Percentiles rank a stretch among this genome's conserved stretches.
These are phyloP conservation scores for Hipparchia sbordonii DNA, from an alignment of 2,888 invertebrate species.

Conservation along the genomic window DNA sequence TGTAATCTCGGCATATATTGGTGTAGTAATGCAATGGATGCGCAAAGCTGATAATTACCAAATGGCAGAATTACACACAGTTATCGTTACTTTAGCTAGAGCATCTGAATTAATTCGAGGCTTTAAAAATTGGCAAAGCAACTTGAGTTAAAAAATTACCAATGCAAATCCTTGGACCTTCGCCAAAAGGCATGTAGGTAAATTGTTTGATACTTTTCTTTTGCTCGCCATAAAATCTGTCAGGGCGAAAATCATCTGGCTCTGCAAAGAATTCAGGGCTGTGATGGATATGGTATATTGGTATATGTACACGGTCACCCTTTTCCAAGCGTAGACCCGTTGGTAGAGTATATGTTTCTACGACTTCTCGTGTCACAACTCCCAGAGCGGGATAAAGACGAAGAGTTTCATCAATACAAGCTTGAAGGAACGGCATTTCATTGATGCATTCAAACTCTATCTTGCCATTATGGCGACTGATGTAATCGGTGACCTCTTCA, in stretches of 20 bases:
- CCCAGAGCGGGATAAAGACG: slow-evolving; percentile 55
- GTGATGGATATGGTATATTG: slow-evolving; percentile 54
- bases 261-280: slow-evolving; percentile 54
- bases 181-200: slow-evolving; percentile 58
- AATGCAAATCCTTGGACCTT: slow-evolving; percentile 58
- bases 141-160: slow-evolving; percentile 47
- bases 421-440: slow-evolving; percentile 56
- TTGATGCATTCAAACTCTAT: slow-evolving; percentile 53
- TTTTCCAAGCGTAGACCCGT: slow-evolving; percentile 53
- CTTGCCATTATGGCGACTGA: slow-evolving; percentile 43
- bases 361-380: slow-evolving; percentile 49
- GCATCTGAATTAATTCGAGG: too few species aligned
- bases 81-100: too few species aligned
- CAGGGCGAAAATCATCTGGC: slow-evolving; percentile 54
- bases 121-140: neutral
- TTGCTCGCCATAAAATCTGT: slow-evolving; percentile 53
- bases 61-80: too few species aligned
- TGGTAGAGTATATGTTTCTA: slow-evolving; percentile 56
- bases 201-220: slow-evolving; percentile 49
- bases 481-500: slow-evolving; percentile 52
- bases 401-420: slow-evolving; percentile 56
- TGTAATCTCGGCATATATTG: too few species aligned
- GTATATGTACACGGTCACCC: slow-evolving; percentile 54
- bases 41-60: too few species aligned
- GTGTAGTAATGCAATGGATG: too few species aligned